These are phyloP conservation scores for Acrocyrtus sp. DNA, from an alignment of 2,888 invertebrate genomes.

Conservation along the genomic window DNA sequence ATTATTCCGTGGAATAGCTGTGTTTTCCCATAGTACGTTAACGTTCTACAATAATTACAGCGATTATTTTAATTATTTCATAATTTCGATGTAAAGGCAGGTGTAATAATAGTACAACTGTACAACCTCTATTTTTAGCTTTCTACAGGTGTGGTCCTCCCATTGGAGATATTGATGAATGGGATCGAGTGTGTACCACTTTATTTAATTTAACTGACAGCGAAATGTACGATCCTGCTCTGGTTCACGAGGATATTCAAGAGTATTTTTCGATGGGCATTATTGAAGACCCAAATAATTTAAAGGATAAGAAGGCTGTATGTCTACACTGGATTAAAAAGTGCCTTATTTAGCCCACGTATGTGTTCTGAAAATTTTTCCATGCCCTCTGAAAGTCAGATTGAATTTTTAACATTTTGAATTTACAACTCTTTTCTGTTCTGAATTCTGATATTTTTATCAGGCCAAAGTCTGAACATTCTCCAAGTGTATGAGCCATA, in stretches of 20 bases:
- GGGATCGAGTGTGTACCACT: conserved; percentile 41
- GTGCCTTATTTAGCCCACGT: conserved; percentile 45
- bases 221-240: conserved; percentile 36
- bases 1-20: conserved; percentile 23
- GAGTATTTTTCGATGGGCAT: conserved; percentile 21
- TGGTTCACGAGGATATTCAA: conserved; percentile 48
- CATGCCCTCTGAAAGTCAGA: too few species aligned
- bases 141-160: conserved; percentile 53
- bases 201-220: conserved; percentile 29
- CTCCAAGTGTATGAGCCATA: conserved; percentile 48
- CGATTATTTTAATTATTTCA: too few species aligned
- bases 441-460: too few species aligned
- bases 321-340: conserved; percentile 51
- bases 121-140: too few species aligned
- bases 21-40: conserved; percentile 36
- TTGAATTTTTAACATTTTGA: too few species aligned
- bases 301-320: conserved; percentile 47
- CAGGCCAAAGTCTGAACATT: conserved; percentile 47
- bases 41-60: too few species aligned
- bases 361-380: neutral
- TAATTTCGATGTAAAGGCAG: too few species aligned
- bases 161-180: conserved; percentile 39
- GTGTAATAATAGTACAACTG: too few species aligned
- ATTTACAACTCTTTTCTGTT: too few species aligned
- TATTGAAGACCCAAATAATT: conserved; percentile 42